Evolutionary conservation across 2,113 vertebrate species (phyloP), one percentile per base, ranked within the genome.

Genomic region (Prolemur simus): DNA sequence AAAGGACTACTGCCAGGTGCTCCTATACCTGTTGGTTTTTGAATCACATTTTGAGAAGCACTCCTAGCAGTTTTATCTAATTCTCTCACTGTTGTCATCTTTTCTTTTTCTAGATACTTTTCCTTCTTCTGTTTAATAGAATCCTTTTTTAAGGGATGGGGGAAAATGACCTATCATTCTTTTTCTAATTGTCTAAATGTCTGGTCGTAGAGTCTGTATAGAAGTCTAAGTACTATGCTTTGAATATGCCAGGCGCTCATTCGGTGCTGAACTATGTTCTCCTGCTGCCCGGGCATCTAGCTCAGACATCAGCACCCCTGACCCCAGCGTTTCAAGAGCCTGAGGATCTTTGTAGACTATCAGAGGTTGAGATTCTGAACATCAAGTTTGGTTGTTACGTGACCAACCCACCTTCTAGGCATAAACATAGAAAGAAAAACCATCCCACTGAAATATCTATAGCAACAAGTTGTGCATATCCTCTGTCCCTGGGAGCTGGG

Each of bases 191-290:
- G 39, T 76, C 49, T 73, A 8, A 45, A 47, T 88, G 15, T 88
- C 88, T 86, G 80, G 32, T 56, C 4, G 17, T 47, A 32, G 74
- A 73, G 17, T 54, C n/a, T 54, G 18, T 56, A 4, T 27, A 4
- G 4, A 27, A 66, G 29, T 42, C 32, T 64, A 23, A 71, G 32
- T 34, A 12, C 39, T 7, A 39, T 25, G 47, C 52, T 25, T 32
- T 69, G 45, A 20, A 12, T 8, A 3, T 32, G 17, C 15, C 29
- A 56, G 56, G 14, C 15, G 12, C 34, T 74, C 32, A 2, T 52
- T 60, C 18, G 0, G 0, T 58, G 20, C 8, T 49, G 63, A 68
- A 2, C 5, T 10, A 8, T 47, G 20, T 12, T 23, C 3, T 42
- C 25, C 58, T 42, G 80, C 32, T 37, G 34, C 27, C 17, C 15